Conservation (phyloP, 2,888 invertebrate genomes). For the Sarcophaga caerulescens region DNA sequence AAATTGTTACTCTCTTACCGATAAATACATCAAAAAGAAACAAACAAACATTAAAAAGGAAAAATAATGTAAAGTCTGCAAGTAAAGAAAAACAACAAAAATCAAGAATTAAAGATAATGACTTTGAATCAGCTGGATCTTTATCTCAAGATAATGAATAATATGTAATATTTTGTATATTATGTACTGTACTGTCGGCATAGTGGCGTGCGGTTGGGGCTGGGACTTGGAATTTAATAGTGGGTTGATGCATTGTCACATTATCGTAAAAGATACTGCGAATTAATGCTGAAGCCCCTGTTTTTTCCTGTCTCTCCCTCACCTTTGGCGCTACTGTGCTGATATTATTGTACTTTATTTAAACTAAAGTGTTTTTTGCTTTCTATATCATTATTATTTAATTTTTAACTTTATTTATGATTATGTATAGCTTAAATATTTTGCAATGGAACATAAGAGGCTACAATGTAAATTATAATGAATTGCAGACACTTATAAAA, state of each 20-base stretch:
- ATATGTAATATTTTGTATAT: not conserved
- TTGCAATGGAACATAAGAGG: conserved; percentile 60
- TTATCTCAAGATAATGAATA: conserved; percentile 5
- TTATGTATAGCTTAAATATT: conserved; percentile 26
- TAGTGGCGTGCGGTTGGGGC: not conserved
- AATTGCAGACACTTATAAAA: conserved; percentile 46
- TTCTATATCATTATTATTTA: not conserved
- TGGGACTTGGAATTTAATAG: too few relatives aligned
- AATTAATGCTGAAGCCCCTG: too few relatives aligned
- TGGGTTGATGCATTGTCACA: too few relatives aligned
- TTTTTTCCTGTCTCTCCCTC: not conserved
- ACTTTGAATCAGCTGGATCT: not conserved
- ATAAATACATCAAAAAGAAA: conserved; percentile 29
- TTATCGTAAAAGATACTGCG: too few relatives aligned
- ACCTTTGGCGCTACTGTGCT: not conserved
- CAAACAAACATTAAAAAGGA: conserved; percentile 35
- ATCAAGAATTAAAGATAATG: not conserved
- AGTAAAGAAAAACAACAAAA: not conserved
- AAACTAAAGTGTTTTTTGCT: not conserved
- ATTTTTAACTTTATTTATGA: not conserved
- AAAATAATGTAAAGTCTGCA: not conserved
- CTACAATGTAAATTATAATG: conserved; percentile 43
- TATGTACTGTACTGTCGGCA: not conserved
- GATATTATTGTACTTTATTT: not conserved
- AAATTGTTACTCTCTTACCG: not conserved